phyloP scores from a whole-genome alignment of 2,888 invertebrate genomes.

The Axea sp. region DNA sequence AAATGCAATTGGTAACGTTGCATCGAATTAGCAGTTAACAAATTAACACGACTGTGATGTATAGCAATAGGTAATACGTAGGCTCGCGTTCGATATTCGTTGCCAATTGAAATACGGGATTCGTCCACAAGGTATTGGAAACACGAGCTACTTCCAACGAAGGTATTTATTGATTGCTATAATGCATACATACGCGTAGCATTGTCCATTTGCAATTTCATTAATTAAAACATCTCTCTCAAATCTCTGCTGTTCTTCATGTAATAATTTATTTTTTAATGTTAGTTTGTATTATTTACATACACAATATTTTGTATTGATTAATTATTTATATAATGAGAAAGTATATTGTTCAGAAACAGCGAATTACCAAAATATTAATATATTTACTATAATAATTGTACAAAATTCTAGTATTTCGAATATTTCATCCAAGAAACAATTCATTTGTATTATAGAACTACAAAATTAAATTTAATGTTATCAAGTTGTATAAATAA shows the following conservation, averaged over 20 bases:
- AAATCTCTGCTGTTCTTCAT: conserved; percentile 7
- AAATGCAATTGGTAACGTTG: conserved; percentile 63
- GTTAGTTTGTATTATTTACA: too few species aligned
- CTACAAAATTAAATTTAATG: too few species aligned
- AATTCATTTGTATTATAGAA: too few species aligned
- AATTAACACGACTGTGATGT: conserved; percentile 65
- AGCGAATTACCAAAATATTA: too few species aligned
- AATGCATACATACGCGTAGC: conserved; percentile 54
- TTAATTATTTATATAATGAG: too few species aligned
- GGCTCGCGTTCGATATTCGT: conserved; percentile 64
- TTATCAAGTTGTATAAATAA: too few species aligned
- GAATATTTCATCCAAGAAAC: too few species aligned
- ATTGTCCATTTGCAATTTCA: conserved; percentile 63
- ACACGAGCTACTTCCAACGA: conserved; percentile 62
- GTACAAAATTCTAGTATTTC: too few species aligned
- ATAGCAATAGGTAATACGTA: conserved; percentile 43
- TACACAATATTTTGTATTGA: too few species aligned
- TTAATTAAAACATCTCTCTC: conserved; percentile 65
- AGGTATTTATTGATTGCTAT: conserved; percentile 65
- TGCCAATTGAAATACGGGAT: conserved; percentile 70
- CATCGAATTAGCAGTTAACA: conserved; percentile 69
- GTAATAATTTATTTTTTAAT: too few species aligned
- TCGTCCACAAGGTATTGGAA: conserved; percentile 59
- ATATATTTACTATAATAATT: too few species aligned
- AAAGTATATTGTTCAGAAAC: too few species aligned